These are phyloP conservation scores for Zaprionus ornatus DNA, from an alignment of 1,140 invertebrate genomes.

Conservation along the genomic window DNA sequence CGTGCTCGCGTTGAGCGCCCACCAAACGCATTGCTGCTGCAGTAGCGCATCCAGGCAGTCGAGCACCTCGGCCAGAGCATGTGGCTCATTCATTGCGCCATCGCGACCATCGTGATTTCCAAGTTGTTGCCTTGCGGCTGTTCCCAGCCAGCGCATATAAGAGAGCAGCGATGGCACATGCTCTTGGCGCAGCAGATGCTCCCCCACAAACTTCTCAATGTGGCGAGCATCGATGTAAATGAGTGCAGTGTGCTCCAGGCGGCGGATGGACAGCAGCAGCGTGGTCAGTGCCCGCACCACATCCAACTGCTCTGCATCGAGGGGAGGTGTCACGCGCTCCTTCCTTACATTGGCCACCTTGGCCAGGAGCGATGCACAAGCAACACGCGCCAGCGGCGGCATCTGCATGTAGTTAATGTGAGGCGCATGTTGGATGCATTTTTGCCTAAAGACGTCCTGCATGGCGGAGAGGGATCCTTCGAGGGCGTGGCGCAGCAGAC, in stretches of 20 bases:
- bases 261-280: conserved; percentile 55
- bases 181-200: conserved; percentile 73
- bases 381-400: conserved; percentile 73
- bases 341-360: conserved; percentile 37
- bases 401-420: conserved; percentile 83
- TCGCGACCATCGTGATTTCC: conserved; percentile 22
- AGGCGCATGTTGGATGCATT: conserved; percentile 82
- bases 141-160: conserved; percentile 53
- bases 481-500: conserved; percentile 64
- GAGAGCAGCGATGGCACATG: conserved; percentile 47
- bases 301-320: conserved; percentile 51
- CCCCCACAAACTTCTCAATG: conserved; percentile 77
- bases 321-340: background rate
- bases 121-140: conserved; percentile 36
- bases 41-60: conserved; percentile 64
- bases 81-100: background rate
- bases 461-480: conserved; percentile 66
- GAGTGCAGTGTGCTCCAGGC: conserved; percentile 68
- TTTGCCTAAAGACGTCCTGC: conserved; percentile 69
- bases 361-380: conserved; percentile 62
- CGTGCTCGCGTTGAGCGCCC: conserved; percentile 54
- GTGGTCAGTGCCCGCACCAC: conserved; percentile 60
- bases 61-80: conserved; percentile 42
- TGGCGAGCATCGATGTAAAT: conserved; percentile 78
- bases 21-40: conserved; percentile 67